Percentiles rank a stretch among this genome's conserved stretches.
phyloP scores from a whole-genome alignment of 2,113 vertebrate genomes.

The Istiophorus platypterus region DNA sequence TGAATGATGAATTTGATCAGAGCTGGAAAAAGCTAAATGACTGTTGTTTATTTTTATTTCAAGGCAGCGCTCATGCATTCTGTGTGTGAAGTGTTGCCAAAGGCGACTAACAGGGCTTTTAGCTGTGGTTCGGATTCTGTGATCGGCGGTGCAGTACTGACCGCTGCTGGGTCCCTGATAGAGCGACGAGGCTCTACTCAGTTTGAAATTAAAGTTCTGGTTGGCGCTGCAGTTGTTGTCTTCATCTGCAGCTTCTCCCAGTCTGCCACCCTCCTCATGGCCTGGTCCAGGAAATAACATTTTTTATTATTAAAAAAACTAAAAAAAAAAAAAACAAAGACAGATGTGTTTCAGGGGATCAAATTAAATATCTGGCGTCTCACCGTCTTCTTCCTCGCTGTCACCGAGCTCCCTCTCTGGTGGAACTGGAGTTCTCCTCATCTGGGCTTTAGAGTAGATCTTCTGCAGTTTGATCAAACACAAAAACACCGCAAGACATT shows the following conservation, averaged over 20 bases:
- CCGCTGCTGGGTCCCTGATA: slow-evolving; percentile 21
- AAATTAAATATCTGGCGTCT: too few species aligned
- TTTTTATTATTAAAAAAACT: too few species aligned
- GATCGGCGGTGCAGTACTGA: neutral
- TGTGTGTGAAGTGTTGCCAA: too few species aligned
- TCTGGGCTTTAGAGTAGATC: slow-evolving; percentile 58
- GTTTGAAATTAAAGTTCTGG: slow-evolving; percentile 83
- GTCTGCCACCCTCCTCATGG: neutral
- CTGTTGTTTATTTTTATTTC: too few species aligned
- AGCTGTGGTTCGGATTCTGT: neutral
- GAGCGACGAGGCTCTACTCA: slow-evolving; percentile 81
- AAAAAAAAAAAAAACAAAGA: too few species aligned
- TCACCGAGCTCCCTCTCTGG: neutral
- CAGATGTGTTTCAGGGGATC: too few species aligned
- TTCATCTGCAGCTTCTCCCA: slow-evolving; percentile 59
- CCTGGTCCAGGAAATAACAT: neutral
- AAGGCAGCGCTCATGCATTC: too few species aligned
- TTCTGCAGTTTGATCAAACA: slow-evolving; percentile 43
- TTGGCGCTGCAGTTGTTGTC: slow-evolving; percentile 81
- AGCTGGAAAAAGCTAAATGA: too few species aligned
- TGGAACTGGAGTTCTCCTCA: neutral
- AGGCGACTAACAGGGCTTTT: too few species aligned
- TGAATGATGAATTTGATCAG: too few species aligned
- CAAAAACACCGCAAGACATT: neutral
- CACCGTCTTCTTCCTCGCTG: slow-evolving; percentile 26